phyloP scores from a whole-genome alignment of 2,888 invertebrate species.

The Uropetala carovei region DNA sequence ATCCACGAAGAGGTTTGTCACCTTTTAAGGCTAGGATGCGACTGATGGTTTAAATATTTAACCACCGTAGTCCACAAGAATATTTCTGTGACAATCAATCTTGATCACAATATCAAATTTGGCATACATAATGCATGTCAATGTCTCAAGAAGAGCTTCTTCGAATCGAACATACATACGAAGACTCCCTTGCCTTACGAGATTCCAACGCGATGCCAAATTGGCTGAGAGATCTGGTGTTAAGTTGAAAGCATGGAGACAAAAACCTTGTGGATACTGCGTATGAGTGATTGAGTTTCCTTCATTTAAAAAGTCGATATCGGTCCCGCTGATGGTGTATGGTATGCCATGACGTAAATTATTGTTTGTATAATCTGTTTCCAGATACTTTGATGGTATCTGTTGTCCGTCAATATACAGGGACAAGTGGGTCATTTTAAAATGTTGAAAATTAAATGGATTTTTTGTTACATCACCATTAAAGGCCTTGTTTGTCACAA shows the following conservation, averaged over 20 bases:
- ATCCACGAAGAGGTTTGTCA: not conserved
- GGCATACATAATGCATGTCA: constrained; percentile 1
- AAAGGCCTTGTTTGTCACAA: not conserved
- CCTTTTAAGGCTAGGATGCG: not conserved
- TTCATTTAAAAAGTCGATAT: constrained; percentile 13
- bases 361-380: not conserved
- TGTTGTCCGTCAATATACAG: not conserved
- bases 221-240: constrained; percentile 9
- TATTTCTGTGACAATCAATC: not conserved
- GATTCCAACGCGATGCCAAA: no score
- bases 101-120: not conserved
- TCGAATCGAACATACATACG: not conserved
- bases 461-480: constrained; percentile 36
- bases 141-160: not conserved
- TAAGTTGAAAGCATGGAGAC: constrained; percentile 4
- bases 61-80: no score
- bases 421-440: constrained; percentile 16
- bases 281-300: not conserved
- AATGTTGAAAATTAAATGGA: constrained; percentile 55
- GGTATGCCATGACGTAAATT: constrained; percentile 23
- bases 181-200: no score
- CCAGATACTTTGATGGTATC: constrained; percentile 8
- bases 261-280: not conserved
- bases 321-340: constrained; percentile 24
- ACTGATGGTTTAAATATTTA: not conserved